Percentiles rank a stretch among this genome's conserved stretches.
phyloP scores from a whole-genome alignment of 1,140 invertebrate species.

The Diploscapter pachys region DNA sequence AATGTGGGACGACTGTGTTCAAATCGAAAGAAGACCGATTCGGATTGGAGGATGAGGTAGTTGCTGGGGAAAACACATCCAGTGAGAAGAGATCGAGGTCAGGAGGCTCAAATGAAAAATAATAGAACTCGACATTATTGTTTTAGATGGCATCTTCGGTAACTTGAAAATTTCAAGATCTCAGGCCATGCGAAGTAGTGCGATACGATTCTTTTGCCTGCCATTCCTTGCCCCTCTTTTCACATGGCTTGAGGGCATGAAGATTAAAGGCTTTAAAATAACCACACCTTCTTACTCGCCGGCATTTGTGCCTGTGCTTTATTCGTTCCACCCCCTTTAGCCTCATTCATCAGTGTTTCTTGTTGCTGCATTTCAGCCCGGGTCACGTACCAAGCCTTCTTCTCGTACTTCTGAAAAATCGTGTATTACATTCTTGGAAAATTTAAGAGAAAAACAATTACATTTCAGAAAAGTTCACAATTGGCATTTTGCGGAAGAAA shows the following conservation, averaged over 20 bases:
- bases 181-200: too few species aligned
- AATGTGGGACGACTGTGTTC: too few species aligned
- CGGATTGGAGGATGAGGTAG: background rate
- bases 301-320: background rate
- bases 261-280: background rate
- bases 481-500: too few species aligned
- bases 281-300: background rate
- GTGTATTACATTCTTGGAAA: background rate
- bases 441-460: too few species aligned
- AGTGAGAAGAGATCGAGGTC: background rate
- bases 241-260: background rate
- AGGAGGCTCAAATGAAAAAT: constrained; percentile 7
- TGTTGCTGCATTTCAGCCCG: constrained; percentile 13
- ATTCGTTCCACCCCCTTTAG: background rate
- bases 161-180: too few species aligned
- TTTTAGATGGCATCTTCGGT: background rate
- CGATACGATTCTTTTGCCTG: too few species aligned
- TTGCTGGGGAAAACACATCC: background rate
- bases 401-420: constrained; percentile 28
- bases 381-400: constrained; percentile 24
- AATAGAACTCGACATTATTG: background rate
- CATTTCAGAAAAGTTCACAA: too few species aligned
- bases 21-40: too few species aligned
- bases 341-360: constrained; percentile 9
- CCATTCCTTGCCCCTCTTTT: background rate